Evolutionary conservation across 1,140 invertebrate species (phyloP).

Genomic region (Leptinotarsa undecemlineata): DNA sequence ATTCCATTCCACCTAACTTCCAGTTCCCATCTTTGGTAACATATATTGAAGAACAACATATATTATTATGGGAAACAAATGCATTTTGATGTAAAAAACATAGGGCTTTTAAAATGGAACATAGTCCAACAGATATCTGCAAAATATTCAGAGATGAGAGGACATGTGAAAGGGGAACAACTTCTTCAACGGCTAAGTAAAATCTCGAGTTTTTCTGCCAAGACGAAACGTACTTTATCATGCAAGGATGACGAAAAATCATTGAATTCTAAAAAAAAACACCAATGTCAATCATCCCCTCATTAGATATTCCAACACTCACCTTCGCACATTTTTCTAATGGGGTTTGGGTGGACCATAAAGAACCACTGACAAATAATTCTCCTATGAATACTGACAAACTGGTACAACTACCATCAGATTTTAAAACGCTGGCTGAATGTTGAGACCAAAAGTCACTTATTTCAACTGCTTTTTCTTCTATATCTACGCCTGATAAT

Average conservation of each 20-base stretch:
- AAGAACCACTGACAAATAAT: conserved; percentile 61
- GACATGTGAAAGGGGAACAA: conserved; percentile 67
- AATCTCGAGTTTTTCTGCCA: conserved; percentile 75
- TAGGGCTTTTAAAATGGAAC: conserved; percentile 74
- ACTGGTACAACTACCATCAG: conserved; percentile 63
- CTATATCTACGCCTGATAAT: conserved; percentile 70
- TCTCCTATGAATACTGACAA: conserved; percentile 76
- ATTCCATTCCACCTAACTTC: conserved; percentile 82
- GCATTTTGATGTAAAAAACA: conserved; percentile 80
- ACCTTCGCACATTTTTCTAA: conserved; percentile 65
- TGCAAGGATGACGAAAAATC: conserved; percentile 79
- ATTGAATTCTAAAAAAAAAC: conserved; percentile 72
- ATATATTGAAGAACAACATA: conserved; percentile 78
- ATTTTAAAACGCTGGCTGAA: conserved; percentile 65
- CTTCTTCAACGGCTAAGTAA: conserved; percentile 76
- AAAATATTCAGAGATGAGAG: conserved; percentile 67
- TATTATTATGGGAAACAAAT: conserved; percentile 77
- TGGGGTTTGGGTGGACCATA: conserved; percentile 68
- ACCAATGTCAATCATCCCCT: not conserved
- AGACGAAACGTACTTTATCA: conserved; percentile 76
- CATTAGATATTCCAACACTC: not conserved
- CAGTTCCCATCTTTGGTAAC: conserved; percentile 78
- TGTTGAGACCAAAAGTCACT: conserved; percentile 79
- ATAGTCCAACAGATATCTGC: conserved; percentile 78
- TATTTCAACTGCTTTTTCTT: conserved; percentile 73